These are phyloP conservation scores for Eremobia ochroleuca DNA, from an alignment of 2,888 invertebrate species.

Conservation along the genomic window DNA sequence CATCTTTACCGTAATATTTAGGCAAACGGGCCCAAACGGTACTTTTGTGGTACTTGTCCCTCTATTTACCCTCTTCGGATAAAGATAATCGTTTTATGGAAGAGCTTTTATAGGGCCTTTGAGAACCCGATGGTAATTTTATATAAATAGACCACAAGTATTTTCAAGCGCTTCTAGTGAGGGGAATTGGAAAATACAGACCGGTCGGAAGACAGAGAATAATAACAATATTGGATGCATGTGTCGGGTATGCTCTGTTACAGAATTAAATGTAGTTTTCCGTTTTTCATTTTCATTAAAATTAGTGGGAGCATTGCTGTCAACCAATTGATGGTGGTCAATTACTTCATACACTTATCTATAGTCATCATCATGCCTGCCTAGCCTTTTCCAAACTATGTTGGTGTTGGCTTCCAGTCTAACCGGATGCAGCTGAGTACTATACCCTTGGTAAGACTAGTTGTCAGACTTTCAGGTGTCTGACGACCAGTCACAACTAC, in stretches of 20 bases:
- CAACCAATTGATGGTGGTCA: not conserved
- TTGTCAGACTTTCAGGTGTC: too few species aligned
- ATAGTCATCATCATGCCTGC: too few species aligned
- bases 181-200: slow-evolving; percentile 27
- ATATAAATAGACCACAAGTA: slow-evolving; percentile 48
- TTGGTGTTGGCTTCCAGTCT: too few species aligned
- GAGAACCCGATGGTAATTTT: slow-evolving; percentile 31
- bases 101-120: slow-evolving; percentile 36
- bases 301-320: not conserved
- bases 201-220: not conserved
- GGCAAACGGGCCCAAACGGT: slow-evolving; percentile 22
- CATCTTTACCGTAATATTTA: slow-evolving; percentile 46
- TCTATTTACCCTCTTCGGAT: slow-evolving; percentile 33
- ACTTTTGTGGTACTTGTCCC: slow-evolving; percentile 33
- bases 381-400: too few species aligned
- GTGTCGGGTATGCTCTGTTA: not conserved
- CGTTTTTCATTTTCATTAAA: not conserved
- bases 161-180: slow-evolving; percentile 15
- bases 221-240: not conserved
- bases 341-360: not conserved
- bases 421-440: too few species aligned
- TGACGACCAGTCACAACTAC: too few species aligned
- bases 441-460: too few species aligned
- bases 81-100: slow-evolving; percentile 53
- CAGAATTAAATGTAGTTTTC: not conserved